Base-by-base conservation (phyloP, 2,888 invertebrate species). In the Synergus itoensis region DNA sequence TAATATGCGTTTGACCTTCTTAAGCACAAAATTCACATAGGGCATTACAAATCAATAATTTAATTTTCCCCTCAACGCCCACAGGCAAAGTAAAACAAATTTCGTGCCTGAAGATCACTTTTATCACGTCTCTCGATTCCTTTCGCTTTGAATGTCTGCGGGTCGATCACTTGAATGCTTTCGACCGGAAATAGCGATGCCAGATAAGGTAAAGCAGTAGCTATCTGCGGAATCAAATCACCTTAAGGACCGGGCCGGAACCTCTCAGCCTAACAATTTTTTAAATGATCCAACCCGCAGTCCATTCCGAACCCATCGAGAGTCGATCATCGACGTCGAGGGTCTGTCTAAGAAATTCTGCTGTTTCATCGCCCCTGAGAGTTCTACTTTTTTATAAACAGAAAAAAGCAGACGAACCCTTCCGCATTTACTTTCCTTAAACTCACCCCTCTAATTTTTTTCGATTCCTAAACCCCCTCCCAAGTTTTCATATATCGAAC, bases 181-280 rank as follows among this genome's bases (percentile, higher is more conserved):
- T 81, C 83, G 82, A 81, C 85, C 87, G 90, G 89, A 89, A 90
- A 89, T 88, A 87, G 88, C 87, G 89, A 90, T 89, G 83, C 77
- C 78, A 87, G 89, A 90, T 90, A 88, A 84, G 85, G 83, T 80
- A 82, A 80, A 84, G 83, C 78, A 81, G 62, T 16, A 78, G 84
- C 84, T 90, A 90, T 90, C 89, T 83, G 82, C 81, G 81, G 85
- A 87, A 90, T 90, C 88, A 87, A 90, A 91, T 91, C 89, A 88
- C 85, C 85, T 87, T 86, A 86, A 87, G 85, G 86, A 86, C 84
- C 81, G 75, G 63, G 82, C 81, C 80, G 85, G 85, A 86, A 86
- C 84, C 84, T 86, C 84, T 85, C 84, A 87, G 84, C 84, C 85
- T 83, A 85, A 88, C 86, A 85, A 86, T 88, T 87, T 85, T 85